Percentiles rank a stretch among this genome's conserved stretches.
Evolutionary conservation across 37 sponge, comb jelly and placozoan genomes (phyloP).

Genomic region (Amphimedon queenslandica): DNA sequence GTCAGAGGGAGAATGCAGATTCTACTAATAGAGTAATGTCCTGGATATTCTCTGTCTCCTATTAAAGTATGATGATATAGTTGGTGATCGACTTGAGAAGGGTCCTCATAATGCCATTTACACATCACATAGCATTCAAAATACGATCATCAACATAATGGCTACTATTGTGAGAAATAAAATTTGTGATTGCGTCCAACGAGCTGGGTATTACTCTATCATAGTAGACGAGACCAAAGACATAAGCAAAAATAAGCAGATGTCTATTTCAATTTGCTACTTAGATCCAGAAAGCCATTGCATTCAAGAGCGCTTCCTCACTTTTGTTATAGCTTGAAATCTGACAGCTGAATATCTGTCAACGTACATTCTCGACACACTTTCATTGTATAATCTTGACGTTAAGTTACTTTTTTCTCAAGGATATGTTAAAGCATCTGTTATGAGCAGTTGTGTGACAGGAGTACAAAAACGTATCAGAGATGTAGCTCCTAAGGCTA

Average conservation of each 20-base stretch:
- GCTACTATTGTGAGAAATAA: slow-evolving; percentile 35
- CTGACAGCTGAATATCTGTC: slow-evolving; percentile 50
- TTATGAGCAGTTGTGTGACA: no score
- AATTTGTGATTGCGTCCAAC: slow-evolving; percentile 32
- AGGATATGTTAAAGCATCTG: no score
- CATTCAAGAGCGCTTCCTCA: slow-evolving; percentile 44
- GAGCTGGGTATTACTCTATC: slow-evolving; percentile 53
- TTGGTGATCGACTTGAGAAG: slow-evolving; percentile 11
- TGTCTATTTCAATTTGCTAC: slow-evolving; percentile 49
- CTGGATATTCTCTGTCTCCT: slow-evolving; percentile 40
- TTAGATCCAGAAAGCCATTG: slow-evolving; percentile 45
- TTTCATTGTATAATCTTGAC: no score
- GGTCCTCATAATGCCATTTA: slow-evolving; percentile 58
- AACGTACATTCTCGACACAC: slow-evolving; percentile 49
- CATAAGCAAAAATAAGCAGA: slow-evolving; percentile 57
- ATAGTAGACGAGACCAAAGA: slow-evolving; percentile 23
- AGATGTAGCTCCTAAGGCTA: no score
- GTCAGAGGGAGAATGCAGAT: no score
- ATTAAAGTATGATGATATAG: slow-evolving; percentile 22
- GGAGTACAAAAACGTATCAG: no score
- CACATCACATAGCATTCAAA: slow-evolving; percentile 55
- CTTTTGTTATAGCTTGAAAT: slow-evolving; percentile 41
- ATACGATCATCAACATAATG: no score
- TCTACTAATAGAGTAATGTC: slow-evolving; percentile 62
- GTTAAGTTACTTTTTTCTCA: no score